phyloP scores from a whole-genome alignment of 2,888 invertebrate genomes.

The Hylaea fasciaria region DNA sequence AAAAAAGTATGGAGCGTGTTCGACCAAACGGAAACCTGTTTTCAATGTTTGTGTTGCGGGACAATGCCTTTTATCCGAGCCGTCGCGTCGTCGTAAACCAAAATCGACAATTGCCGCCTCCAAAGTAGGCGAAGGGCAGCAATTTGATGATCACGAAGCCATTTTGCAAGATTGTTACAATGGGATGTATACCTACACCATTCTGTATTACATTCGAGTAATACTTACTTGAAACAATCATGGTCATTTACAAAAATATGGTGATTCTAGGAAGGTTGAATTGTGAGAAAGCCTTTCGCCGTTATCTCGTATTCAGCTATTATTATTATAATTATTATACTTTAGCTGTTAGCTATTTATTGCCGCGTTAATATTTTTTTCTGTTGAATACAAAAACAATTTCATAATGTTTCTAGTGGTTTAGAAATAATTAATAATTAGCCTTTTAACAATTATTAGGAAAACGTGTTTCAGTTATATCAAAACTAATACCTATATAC shows the following conservation, averaged over 20 bases:
- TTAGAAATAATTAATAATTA: no score
- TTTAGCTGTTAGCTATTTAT: no score
- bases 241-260: neutral
- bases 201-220: neutral
- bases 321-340: no score
- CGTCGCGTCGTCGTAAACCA: constrained; percentile 12
- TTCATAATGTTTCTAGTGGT: no score
- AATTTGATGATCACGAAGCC: constrained; percentile 43
- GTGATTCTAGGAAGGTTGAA: neutral
- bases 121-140: constrained; percentile 57
- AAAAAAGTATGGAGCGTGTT: constrained; percentile 8
- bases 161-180: constrained; percentile 24
- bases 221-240: neutral
- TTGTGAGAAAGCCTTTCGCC: no score
- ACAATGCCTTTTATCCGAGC: constrained; percentile 11
- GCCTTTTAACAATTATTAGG: no score
- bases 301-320: neutral
- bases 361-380: neutral
- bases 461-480: no score
- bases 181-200: constrained; percentile 10
- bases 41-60: constrained; percentile 11
- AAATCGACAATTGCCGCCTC: constrained; percentile 29
- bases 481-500: no score
- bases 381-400: no score
- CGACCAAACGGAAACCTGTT: constrained; percentile 24